Evolutionary conservation across 2,888 invertebrate genomes (phyloP).

Genomic region (Panopea generosa): DNA sequence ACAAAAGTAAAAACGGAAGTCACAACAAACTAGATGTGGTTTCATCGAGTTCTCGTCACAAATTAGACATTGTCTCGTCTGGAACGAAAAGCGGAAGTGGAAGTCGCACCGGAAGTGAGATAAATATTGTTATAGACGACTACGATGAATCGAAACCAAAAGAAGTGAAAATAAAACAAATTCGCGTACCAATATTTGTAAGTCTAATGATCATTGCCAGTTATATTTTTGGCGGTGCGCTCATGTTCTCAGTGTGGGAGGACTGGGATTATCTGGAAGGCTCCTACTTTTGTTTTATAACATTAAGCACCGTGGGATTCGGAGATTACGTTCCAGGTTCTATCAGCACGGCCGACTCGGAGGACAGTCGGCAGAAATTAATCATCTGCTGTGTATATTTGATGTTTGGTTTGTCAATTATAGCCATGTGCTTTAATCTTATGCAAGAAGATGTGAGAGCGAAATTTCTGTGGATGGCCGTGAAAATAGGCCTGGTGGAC

Average conservation of each 20-base stretch:
- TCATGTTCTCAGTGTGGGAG: constrained; percentile 97
- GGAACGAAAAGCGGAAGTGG: constrained; percentile 10
- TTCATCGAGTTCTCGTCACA: constrained; percentile 5
- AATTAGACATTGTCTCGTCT: constrained; percentile 21
- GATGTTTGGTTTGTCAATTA: constrained; percentile 85
- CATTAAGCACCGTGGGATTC: constrained; percentile 85
- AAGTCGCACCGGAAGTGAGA: constrained; percentile 34
- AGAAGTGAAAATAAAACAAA: constrained; percentile 61
- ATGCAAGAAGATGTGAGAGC: constrained; percentile 86
- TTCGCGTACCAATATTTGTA: constrained; percentile 93
- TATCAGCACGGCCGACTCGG: constrained; percentile 70
- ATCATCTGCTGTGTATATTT: constrained; percentile 84
- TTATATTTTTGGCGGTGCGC: constrained; percentile 96
- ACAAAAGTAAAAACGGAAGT: constrained; percentile 4
- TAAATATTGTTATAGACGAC: constrained; percentile 47
- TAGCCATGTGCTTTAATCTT: constrained; percentile 86
- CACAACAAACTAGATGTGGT: background rate
- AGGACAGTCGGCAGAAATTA: constrained; percentile 78
- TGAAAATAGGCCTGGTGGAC: constrained; percentile 82
- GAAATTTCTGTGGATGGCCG: constrained; percentile 83
- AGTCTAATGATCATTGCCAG: constrained; percentile 96
- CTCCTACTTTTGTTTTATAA: constrained; percentile 86
- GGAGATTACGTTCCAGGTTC: constrained; percentile 85
- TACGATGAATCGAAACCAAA: constrained; percentile 36
- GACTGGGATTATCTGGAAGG: constrained; percentile 96